Base-by-base conservation (phyloP, 2,888 invertebrate species). In the Tortricodes alternella region DNA sequence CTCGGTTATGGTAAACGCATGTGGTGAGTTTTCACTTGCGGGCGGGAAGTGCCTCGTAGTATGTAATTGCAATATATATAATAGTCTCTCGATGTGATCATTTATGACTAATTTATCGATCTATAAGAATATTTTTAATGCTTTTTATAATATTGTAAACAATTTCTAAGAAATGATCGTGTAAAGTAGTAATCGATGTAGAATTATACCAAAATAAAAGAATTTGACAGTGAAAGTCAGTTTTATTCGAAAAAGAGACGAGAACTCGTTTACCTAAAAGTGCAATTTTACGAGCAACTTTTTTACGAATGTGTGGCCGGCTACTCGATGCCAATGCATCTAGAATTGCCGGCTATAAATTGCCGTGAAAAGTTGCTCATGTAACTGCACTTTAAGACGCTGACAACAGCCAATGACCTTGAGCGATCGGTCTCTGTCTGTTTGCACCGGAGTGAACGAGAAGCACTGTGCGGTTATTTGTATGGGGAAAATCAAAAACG, bases 1-100 rank as follows among this genome's bases (percentile, higher is more conserved):
- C 78, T 74, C 68, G 87, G 87, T 85, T 72, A 73, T 68, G 87
- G 89, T 76, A 64, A 72, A 73, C 70, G 89, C 88, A 89, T 89
- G 89, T 89, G 89, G 89, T 89, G 89, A 78, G 89, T 84, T 89
- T 89, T 73, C 86, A 80, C 88, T 80, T 59, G 46, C 24, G 46
- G 77, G 78, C 66, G 68, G 32, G 9, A 74, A 76, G 76, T 80
- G 88, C 83, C 86, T 78, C 62, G 56, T 85, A 85, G 80, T 62
- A 70, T 29, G 13, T 85, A 85, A 82, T 76, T 73, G 74, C 78
- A 80, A 83, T 81, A 80, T 71, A 69, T 61, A 61, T 64, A 64
- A 62, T 67, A 84, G 79, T 84, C 81, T 82, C 71, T 80, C 70
- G 80, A 84, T 88, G 89, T 89, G 89, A 89, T 89, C 81, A 80